A percentile compares a stretch with the other conserved stretches of the same genome.
Conservation (phyloP, 2,113 vertebrate genomes). For the Gallinago media region DNA sequence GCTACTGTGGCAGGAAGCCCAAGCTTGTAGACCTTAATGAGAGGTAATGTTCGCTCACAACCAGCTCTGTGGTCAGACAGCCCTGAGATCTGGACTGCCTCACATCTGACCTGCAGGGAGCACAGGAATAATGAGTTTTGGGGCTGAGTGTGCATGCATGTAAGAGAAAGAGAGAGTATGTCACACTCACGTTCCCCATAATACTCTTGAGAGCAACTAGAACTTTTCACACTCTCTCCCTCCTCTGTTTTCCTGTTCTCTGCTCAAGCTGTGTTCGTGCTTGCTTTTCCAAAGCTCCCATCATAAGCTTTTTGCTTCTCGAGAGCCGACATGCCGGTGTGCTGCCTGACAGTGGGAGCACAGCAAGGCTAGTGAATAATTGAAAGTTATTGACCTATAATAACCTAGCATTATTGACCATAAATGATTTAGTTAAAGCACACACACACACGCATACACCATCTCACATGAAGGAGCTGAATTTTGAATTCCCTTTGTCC, state of each 20-base stretch:
- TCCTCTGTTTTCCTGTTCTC: conserved; percentile 21
- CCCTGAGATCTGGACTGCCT: not conserved
- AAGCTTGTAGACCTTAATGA: conserved; percentile 32
- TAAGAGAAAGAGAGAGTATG: not conserved
- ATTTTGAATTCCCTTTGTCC: conserved; percentile 39
- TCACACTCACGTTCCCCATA: not conserved
- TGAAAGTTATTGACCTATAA: conserved; percentile 75
- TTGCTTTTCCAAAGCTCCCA: conserved; percentile 64
- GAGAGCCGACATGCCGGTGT: conserved; percentile 29
- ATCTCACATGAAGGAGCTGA: conserved; percentile 38
- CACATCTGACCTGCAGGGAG: not conserved
- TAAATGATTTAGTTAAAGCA: conserved; percentile 73
- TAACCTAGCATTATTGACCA: conserved; percentile 76
- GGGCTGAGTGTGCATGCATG: not conserved
- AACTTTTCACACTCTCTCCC: conserved; percentile 16
- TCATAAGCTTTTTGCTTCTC: conserved; percentile 64
- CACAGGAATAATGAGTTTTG: not conserved
- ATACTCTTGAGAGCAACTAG: not conserved
- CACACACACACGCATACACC: not conserved
- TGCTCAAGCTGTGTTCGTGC: conserved; percentile 44
- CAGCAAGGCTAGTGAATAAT: conserved; percentile 71
- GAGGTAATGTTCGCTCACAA: not conserved
- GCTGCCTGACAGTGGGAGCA: conserved; percentile 56
- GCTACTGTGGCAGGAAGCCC: not conserved
- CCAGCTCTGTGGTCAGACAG: not conserved